Conservation (phyloP, 1,140 invertebrate species). For the Saccostrea cuccullata region DNA sequence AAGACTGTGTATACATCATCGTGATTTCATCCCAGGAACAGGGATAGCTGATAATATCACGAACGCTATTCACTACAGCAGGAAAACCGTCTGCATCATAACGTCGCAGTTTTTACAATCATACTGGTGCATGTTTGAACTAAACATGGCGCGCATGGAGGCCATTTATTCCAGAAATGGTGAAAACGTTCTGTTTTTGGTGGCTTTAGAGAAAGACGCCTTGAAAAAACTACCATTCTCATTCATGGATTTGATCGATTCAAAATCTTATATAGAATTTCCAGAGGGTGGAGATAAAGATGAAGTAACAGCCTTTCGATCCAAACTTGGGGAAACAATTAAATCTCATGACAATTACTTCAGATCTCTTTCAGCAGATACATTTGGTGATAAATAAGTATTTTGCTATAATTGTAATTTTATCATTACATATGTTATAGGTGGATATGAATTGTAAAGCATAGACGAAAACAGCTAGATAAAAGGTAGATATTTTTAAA, state of each 20-base stretch:
- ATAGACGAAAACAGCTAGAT: no score
- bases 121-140: constrained; percentile 86
- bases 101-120: constrained; percentile 83
- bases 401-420: no score
- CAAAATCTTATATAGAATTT: constrained; percentile 59
- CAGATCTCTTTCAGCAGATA: not conserved
- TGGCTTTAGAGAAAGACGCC: constrained; percentile 59
- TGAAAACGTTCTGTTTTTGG: constrained; percentile 57
- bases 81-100: constrained; percentile 83
- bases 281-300: constrained; percentile 43
- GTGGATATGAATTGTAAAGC: no score
- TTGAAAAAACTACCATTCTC: constrained; percentile 51
- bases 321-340: not conserved
- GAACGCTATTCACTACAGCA: constrained; percentile 82
- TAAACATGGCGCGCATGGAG: constrained; percentile 77
- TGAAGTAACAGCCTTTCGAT: not conserved
- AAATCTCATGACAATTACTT: not conserved
- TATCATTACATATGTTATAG: no score
- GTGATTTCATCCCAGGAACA: constrained; percentile 69
- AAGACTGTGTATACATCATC: constrained; percentile 64
- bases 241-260: constrained; percentile 57
- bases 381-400: not conserved
- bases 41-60: constrained; percentile 83
- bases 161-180: constrained; percentile 58
- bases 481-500: no score